A percentile compares a stretch with the other conserved stretches of the same genome.
These are phyloP conservation scores for Channa striata DNA, from an alignment of 2,797 vertebrate genomes.

Conservation along the genomic window DNA sequence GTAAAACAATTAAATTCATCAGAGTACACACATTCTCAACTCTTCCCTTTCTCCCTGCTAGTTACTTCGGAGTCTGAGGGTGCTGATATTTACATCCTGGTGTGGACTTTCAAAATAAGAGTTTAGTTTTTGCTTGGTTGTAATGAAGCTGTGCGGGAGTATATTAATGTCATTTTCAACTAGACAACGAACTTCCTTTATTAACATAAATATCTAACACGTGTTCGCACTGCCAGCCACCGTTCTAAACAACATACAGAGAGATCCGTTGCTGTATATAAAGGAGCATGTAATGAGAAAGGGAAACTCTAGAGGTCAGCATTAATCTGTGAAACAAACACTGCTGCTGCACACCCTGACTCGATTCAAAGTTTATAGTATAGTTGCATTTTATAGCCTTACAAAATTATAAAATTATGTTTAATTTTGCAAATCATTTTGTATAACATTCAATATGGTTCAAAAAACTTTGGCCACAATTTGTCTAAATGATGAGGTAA, in stretches of 20 bases:
- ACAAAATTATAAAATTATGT: too few species aligned
- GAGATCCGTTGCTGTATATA: neutral
- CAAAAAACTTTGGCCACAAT: neutral
- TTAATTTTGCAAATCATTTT: neutral
- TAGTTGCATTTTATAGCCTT: too few species aligned
- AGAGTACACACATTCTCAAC: fast-evolving
- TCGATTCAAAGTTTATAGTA: neutral
- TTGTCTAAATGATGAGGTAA: neutral
- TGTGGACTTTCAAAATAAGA: constrained; percentile 72
- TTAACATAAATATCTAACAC: neutral
- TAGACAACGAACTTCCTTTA: too few species aligned
- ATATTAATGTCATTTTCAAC: too few species aligned
- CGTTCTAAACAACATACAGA: neutral
- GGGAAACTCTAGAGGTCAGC: constrained; percentile 25
- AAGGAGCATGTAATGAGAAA: constrained; percentile 24
- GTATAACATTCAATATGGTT: neutral
- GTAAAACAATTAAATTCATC: neutral
- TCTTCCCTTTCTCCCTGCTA: neutral
- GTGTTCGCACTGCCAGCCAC: neutral
- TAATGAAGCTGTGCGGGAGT: neutral
- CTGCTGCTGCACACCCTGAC: neutral
- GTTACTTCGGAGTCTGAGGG: neutral
- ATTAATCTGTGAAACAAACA: constrained; percentile 9
- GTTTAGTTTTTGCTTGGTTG: neutral
- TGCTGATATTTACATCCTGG: constrained; percentile 48